Conservation (phyloP, 2,888 invertebrate species). For the Xestobium rufovillosum region DNA sequence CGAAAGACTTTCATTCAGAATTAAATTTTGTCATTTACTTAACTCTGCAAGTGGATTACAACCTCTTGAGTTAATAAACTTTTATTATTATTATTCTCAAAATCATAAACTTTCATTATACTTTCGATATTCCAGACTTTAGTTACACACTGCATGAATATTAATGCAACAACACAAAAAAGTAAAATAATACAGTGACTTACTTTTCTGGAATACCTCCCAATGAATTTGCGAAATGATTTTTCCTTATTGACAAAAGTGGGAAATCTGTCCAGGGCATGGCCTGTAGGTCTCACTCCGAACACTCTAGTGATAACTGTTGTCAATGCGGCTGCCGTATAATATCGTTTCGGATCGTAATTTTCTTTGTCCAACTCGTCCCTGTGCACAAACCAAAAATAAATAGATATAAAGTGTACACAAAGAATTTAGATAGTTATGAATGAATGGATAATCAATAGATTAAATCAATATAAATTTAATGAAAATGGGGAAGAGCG, state of each 20-base stretch:
- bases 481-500: not conserved
- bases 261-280: constrained; percentile 65
- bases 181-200: too few relatives aligned
- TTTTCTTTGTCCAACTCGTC: constrained; percentile 58
- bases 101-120: too few relatives aligned
- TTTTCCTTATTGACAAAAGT: constrained; percentile 83
- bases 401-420: constrained; percentile 4
- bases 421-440: not conserved
- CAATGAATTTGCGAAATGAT: constrained; percentile 58
- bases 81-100: too few relatives aligned
- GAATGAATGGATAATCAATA: constrained; percentile 3
- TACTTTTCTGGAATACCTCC: constrained; percentile 56
- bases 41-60: too few relatives aligned
- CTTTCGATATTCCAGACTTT: too few relatives aligned
- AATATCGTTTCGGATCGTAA: constrained; percentile 54
- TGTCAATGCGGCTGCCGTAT: constrained; percentile 69
- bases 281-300: constrained; percentile 55
- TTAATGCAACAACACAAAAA: too few relatives aligned
- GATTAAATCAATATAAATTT: constrained; percentile 5
- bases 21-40: too few relatives aligned
- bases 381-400: constrained; percentile 34
- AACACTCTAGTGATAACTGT: constrained; percentile 75
- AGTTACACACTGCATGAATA: too few relatives aligned
- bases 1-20: too few relatives aligned
- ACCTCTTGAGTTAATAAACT: too few relatives aligned